These are phyloP conservation scores for Apamea sordens DNA, from an alignment of 2,888 invertebrate genomes.

Conservation along the genomic window DNA sequence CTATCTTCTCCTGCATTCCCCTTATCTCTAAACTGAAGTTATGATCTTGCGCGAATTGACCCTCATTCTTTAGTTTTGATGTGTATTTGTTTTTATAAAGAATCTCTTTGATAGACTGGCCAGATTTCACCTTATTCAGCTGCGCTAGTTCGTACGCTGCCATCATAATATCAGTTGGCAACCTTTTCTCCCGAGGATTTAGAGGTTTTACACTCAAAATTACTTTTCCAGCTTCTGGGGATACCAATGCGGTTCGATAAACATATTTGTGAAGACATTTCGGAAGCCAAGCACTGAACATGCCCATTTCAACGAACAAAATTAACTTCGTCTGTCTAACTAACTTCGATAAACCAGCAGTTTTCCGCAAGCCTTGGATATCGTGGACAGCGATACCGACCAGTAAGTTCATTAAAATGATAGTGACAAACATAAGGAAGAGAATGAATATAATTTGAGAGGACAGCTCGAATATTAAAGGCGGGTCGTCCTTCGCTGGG, in stretches of 20 bases:
- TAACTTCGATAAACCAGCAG: slow-evolving; percentile 95
- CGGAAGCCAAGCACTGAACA: slow-evolving; percentile 94
- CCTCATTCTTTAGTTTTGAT: slow-evolving; percentile 91
- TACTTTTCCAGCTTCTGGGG: slow-evolving; percentile 95
- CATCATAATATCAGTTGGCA: slow-evolving; percentile 94
- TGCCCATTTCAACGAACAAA: slow-evolving; percentile 94
- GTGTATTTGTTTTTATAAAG: slow-evolving; percentile 90
- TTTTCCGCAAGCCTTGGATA: slow-evolving; percentile 95
- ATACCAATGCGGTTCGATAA: slow-evolving; percentile 94
- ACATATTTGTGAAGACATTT: slow-evolving; percentile 93
- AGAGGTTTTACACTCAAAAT: slow-evolving; percentile 95
- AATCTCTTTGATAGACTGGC: slow-evolving; percentile 91
- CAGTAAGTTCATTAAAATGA: slow-evolving; percentile 95
- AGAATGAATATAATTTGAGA: slow-evolving; percentile 95
- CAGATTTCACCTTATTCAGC: slow-evolving; percentile 92
- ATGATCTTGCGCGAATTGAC: slow-evolving; percentile 80
- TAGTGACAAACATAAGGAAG: slow-evolving; percentile 95
- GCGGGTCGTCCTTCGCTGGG: slow-evolving; percentile 92
- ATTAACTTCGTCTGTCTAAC: slow-evolving; percentile 96
- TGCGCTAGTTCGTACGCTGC: slow-evolving; percentile 95
- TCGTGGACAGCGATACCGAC: slow-evolving; percentile 97
- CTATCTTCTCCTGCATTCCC: slow-evolving; percentile 92
- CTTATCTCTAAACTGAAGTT: slow-evolving; percentile 90
- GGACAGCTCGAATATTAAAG: slow-evolving; percentile 93
- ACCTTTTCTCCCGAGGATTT: slow-evolving; percentile 94